A percentile compares a stretch with the other conserved stretches of the same genome.
phyloP scores from a whole-genome alignment of 2,797 vertebrate genomes.

The Diceros bicornis region DNA sequence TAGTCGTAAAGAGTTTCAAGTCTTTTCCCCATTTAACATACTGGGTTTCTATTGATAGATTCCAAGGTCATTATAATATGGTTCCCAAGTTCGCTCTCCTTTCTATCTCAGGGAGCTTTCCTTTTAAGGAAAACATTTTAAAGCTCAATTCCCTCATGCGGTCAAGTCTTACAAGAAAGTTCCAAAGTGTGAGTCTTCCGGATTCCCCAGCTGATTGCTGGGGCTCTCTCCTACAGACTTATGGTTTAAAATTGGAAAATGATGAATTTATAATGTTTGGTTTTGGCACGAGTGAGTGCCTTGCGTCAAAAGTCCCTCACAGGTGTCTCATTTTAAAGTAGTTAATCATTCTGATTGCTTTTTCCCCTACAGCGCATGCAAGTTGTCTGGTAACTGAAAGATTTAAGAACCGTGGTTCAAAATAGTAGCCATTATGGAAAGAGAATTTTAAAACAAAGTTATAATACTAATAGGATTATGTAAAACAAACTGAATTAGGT shows the following conservation, averaged over 20 bases:
- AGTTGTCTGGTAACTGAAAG: background rate
- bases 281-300: background rate
- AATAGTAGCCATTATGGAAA: background rate
- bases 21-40: rapidly evolving
- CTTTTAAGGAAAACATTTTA: background rate
- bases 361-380: rapidly evolving
- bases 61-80: background rate
- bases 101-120: background rate
- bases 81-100: background rate
- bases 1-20: background rate
- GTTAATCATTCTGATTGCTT: background rate
- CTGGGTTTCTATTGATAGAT: rapidly evolving
- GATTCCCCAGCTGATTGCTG: too few species aligned
- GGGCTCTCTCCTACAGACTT: rapidly evolving
- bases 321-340: background rate
- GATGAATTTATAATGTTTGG: background rate
- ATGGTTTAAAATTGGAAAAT: background rate
- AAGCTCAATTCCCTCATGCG: background rate
- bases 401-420: background rate
- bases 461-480: rapidly evolving
- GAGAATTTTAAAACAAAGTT: background rate
- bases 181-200: background rate
- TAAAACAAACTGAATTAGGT: rapidly evolving
- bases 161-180: background rate
- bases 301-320: background rate